phyloP scores from a whole-genome alignment of 2,888 invertebrate genomes.

The Ichneumoninae sp. region DNA sequence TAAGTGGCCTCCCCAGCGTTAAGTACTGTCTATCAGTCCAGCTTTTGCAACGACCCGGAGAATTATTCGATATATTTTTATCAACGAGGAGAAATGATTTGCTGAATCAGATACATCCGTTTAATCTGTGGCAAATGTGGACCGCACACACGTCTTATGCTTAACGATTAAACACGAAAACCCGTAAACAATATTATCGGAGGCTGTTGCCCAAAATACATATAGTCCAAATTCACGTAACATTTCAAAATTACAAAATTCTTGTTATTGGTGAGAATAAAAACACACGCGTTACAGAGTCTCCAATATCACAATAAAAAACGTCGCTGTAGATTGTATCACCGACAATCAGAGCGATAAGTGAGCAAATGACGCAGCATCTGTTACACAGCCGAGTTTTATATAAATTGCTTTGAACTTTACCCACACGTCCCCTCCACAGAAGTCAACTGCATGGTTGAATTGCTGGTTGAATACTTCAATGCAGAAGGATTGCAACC shows the following conservation, averaged over 20 bases:
- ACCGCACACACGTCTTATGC: background rate
- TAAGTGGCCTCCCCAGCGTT: background rate
- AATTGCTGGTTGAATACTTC: slow-evolving; percentile 48
- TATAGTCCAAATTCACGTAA: no score
- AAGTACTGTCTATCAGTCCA: no score
- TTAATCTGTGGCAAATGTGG: background rate
- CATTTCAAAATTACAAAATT: no score
- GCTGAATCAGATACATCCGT: background rate
- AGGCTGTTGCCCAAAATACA: no score
- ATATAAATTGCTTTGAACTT: background rate
- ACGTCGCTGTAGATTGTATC: background rate
- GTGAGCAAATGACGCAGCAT: background rate
- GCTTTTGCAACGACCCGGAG: background rate
- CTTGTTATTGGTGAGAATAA: no score
- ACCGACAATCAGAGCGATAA: background rate
- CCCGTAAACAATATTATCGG: no score
- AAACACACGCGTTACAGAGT: no score
- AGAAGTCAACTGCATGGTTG: background rate
- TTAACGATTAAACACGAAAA: no score
- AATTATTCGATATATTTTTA: background rate
- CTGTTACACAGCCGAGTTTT: background rate
- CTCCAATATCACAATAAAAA: no score
- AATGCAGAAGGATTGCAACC: slow-evolving; percentile 67
- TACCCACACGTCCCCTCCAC: background rate
- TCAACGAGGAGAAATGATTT: background rate